Base-by-base conservation (phyloP, 2,888 invertebrate genomes). In the Ophion obscuratus region DNA sequence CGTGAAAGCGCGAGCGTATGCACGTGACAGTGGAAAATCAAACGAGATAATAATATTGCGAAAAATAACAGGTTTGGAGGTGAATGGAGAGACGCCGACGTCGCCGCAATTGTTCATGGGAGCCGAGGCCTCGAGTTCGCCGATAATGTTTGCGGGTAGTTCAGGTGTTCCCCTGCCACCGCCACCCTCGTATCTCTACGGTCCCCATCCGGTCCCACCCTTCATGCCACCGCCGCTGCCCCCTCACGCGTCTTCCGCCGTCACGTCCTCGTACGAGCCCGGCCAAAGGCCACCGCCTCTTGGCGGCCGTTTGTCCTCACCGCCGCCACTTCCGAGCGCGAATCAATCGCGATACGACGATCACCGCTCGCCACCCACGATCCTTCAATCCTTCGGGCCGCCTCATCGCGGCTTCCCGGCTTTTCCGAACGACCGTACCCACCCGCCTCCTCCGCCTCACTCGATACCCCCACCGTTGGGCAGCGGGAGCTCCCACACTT, bases 281-380 rank as follows among this genome's bases (percentile, higher is more conserved):
- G 92, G 94, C 47, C 94, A 94, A 88, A 92, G 95, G 68, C 94
- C 94, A 14, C 94, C 94, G 6, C 94, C 95, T 11, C 90, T 94
- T 31, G 94, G 94, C 66, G 94, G 92, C 40, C 91, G 93, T 62
- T 89, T 94, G 80, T 92, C 94, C 20, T 93, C 94, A 59, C 95
- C 96, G 85, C 96, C 96, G 71, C 96, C 96, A 66, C 87, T 67
- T 96, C 85, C 95, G 96, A 91, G 96, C 95, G 79, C 95, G 95
- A 75, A 95, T 95, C 73, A 94, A 27, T 87, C 89, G 27, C 90
- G 92, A 86, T 93, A 91, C 64, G 91, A 91, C 27, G 89, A 88
- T 76, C 86, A 90, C 24, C 84, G 90, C 57, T 92, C 92, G 0
- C 92, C 93, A 14, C 93, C 93, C 9, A 92, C 92, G 61, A 20